Evolutionary conservation across 1,140 invertebrate genomes (phyloP), one percentile per base, ranked within the genome.

Genomic region (Heliconius congener): DNA sequence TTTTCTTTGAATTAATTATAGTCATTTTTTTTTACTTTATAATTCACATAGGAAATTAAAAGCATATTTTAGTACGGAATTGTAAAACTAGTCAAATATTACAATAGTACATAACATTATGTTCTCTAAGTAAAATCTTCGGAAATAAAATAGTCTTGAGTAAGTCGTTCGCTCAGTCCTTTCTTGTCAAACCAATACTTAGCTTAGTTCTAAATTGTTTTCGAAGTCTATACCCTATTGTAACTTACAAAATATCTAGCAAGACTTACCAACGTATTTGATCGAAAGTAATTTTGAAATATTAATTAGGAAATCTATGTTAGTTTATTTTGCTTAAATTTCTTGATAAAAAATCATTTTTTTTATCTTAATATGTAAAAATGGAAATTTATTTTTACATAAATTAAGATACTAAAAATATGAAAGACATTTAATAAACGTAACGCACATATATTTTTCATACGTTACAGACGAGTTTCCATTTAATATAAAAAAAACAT

Each of bases 191-290:
- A 57, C 55, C 55, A 23, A 57, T 57, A 57, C 55, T 57, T 60
- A 60, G 55, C 55, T 60, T 60, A 27, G 55, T 60, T 60, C 55
- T 60, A 60, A 60, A 60, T 60, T 60, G 55, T 60, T 60, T 60
- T 60, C 55, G 55, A 60, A 60, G 55, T 60, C 55, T 60, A 57
- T 8, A 23, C 55, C 9, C 55, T 9, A 27, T 60, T 60, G n/a
- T 60, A 23, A 55, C 19, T 46, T 46, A 11, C 11, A 46, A 55
- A 18, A n/a, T 60, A 60, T 8, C 55, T 60, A 8, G 19, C n/a
- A 11, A 23, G 55, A 60, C 55, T 60, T 23, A 60, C 55, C 55
- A 60, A 60, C n/a, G n/a, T 60, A 60, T 60, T 60, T 60, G 2
- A 27, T 60, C 55, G 0, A 23, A 60, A 60, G 8, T 23, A 9